phyloP scores from a whole-genome alignment of 2,888 invertebrate species.

The Anoplius nigerrimus region DNA sequence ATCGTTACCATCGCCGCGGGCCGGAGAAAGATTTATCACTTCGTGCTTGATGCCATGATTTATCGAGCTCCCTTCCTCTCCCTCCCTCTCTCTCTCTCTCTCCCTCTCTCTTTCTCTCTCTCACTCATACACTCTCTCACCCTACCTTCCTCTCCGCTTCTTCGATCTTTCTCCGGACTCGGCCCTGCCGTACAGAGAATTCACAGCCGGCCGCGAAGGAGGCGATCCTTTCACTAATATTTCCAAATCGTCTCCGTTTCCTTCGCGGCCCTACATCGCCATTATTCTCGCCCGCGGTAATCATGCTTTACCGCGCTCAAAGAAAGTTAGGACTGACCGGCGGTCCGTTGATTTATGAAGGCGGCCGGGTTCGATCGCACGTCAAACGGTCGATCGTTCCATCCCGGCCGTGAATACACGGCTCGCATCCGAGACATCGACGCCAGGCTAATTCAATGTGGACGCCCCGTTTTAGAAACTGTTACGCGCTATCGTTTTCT shows the following conservation, averaged over 20 bases:
- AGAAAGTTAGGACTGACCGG: constrained; percentile 3
- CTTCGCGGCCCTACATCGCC: constrained; percentile 7
- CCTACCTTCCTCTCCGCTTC: constrained; percentile 12
- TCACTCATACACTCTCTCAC: too few species aligned
- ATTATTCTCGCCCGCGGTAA: background rate
- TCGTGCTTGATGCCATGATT: constrained; percentile 39
- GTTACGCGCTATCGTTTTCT: too few species aligned
- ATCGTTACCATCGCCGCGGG: constrained; percentile 36
- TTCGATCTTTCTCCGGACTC: background rate
- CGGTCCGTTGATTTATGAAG: background rate
- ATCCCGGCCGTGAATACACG: too few species aligned
- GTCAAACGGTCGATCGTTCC: too few species aligned
- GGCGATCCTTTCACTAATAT: constrained; percentile 47
- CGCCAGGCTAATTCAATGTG: too few species aligned
- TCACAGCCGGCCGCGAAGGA: constrained; percentile 14
- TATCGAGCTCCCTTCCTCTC: constrained; percentile 31
- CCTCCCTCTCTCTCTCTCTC: constrained; percentile 21
- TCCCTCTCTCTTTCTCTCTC: constrained; percentile 9
- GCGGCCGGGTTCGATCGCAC: too few species aligned
- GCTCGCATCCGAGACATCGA: too few species aligned
- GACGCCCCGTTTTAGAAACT: too few species aligned
- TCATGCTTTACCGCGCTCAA: background rate
- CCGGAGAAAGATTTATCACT: constrained; percentile 38
- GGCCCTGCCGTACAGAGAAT: constrained; percentile 14
- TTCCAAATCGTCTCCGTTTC: constrained; percentile 43